phyloP scores from a whole-genome alignment of 2,888 invertebrate species.

The Halocaridina rubra region DNA sequence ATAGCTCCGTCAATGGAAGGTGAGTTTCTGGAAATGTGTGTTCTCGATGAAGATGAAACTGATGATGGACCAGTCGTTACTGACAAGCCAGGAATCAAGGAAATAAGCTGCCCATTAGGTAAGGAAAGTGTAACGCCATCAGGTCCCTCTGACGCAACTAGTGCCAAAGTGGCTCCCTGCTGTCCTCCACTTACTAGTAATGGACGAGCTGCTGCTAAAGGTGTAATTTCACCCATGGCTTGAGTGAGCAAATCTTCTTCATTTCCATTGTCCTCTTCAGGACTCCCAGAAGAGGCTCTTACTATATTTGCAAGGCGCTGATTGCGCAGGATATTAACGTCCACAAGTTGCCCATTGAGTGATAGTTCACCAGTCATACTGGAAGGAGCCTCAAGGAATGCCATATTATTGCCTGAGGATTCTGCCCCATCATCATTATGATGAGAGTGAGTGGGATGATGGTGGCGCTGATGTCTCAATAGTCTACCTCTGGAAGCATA shows the following conservation, averaged over 20 bases:
- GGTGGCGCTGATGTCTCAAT: conserved; percentile 71
- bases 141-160: conserved; percentile 37
- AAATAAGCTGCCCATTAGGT: conserved; percentile 45
- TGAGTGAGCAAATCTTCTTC: conserved; percentile 48
- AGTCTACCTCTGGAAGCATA: conserved; percentile 81
- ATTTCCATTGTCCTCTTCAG: conserved; percentile 11
- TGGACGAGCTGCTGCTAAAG: conserved; percentile 8
- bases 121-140: conserved; percentile 47
- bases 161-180: conserved; percentile 25
- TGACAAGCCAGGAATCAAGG: conserved; percentile 32
- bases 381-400: conserved; percentile 16
- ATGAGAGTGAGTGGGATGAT: conserved; percentile 66
- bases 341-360: conserved; percentile 24
- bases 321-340: conserved; percentile 8
- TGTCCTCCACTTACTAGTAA: conserved; percentile 35
- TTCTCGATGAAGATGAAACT: conserved; percentile 11
- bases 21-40: neutral
- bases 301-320: conserved; percentile 15
- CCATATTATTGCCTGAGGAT: neutral
- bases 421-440: neutral
- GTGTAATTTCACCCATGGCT: conserved; percentile 51
- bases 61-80: conserved; percentile 12
- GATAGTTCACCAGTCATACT: conserved; percentile 30
- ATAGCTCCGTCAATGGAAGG: neutral
- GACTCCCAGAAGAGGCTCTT: conserved; percentile 10